phyloP scores from a whole-genome alignment of 2,797 vertebrate species.

The Tenualosa ilisha region DNA sequence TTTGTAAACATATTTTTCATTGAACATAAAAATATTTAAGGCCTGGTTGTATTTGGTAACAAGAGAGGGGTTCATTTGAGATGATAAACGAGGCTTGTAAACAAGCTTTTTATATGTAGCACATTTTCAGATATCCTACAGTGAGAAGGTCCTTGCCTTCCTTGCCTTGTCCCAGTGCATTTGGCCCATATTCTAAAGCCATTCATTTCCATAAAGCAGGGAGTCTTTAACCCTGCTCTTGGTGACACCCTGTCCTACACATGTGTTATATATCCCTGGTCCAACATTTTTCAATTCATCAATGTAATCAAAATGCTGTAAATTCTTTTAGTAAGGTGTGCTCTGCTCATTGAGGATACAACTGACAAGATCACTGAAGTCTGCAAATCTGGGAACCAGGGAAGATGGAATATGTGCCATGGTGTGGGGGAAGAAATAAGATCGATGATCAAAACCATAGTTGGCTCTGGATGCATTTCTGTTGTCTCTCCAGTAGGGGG shows the following conservation, averaged over 20 bases:
- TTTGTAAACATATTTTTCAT: conserved; percentile 17
- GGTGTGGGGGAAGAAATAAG: not conserved
- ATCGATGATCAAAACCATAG: not conserved
- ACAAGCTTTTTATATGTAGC: not conserved
- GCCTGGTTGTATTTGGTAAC: conserved; percentile 24
- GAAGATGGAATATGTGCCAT: not conserved
- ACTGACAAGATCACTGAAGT: not conserved
- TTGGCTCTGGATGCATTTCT: not conserved
- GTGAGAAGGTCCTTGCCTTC: not conserved
- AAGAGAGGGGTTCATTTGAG: not conserved
- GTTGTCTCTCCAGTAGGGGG: not conserved
- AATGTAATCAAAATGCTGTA: conserved; percentile 2
- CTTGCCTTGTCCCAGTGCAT: not conserved
- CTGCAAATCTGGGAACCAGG: not conserved
- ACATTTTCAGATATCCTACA: not conserved
- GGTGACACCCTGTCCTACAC: not conserved
- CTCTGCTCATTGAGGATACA: not conserved
- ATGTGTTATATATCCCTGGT: not conserved
- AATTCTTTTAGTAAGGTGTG: not conserved
- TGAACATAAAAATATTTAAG: conserved; percentile 21
- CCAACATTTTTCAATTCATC: not conserved
- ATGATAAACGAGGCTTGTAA: conserved; percentile 4
- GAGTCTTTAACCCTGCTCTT: not conserved
- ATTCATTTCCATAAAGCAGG: not conserved
- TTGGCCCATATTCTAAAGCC: not conserved